phyloP scores from a whole-genome alignment of 2,888 invertebrate species.

The Cataglyphis rosenhaueri region DNA sequence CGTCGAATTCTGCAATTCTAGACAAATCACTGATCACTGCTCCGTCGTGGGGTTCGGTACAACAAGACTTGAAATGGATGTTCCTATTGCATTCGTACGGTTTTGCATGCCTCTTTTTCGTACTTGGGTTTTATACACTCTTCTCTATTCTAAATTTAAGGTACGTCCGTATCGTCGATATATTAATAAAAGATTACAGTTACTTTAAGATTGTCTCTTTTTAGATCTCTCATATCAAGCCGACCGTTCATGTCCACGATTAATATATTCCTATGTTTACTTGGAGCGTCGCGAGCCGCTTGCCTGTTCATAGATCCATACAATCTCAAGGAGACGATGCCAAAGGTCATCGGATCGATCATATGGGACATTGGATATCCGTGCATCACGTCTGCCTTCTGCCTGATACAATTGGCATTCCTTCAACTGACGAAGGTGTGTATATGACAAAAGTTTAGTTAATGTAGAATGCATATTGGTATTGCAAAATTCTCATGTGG shows the following conservation, averaged over 20 bases:
- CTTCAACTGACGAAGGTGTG: constrained; percentile 87
- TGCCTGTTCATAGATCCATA: constrained; percentile 88
- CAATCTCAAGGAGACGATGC: constrained; percentile 87
- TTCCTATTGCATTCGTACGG: constrained; percentile 87
- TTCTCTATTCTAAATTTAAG: constrained; percentile 87
- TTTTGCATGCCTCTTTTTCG: constrained; percentile 87
- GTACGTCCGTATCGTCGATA: constrained; percentile 74
- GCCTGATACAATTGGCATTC: constrained; percentile 87
- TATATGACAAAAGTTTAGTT: not conserved
- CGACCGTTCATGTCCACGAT: constrained; percentile 87
- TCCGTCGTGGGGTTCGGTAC: constrained; percentile 82
- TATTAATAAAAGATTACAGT: not conserved
- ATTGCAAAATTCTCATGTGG: not conserved
- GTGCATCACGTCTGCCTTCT: constrained; percentile 87
- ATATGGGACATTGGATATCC: constrained; percentile 88
- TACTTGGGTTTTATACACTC: constrained; percentile 87
- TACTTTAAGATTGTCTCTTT: constrained; percentile 29
- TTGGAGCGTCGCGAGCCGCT: constrained; percentile 86
- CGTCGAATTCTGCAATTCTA: constrained; percentile 71
- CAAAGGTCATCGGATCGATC: constrained; percentile 86
- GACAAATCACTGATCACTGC: constrained; percentile 79
- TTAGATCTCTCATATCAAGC: constrained; percentile 86
- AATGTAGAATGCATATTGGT: not conserved
- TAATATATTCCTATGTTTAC: constrained; percentile 87
- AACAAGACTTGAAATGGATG: constrained; percentile 86